Conservation (phyloP, 2,113 vertebrate genomes). For the Cervus canadensis region DNA sequence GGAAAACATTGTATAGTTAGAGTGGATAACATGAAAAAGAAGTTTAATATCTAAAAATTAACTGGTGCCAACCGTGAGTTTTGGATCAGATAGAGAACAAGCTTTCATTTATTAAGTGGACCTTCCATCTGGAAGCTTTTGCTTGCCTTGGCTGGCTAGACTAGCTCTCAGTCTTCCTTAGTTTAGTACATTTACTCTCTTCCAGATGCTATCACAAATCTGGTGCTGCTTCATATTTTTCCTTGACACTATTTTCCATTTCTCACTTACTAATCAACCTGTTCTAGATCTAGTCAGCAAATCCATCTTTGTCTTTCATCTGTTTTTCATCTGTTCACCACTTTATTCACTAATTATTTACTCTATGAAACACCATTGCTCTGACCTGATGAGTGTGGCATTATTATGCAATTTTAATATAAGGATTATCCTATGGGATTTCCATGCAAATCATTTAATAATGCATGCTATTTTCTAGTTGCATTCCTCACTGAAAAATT, state of each 20-base stretch:
- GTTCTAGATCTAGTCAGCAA: background rate
- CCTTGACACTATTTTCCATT: background rate
- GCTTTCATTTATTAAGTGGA: background rate
- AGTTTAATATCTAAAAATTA: background rate
- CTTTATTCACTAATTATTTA: slow-evolving; percentile 18
- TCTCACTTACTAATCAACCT: background rate
- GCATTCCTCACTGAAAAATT: background rate
- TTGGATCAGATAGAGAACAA: background rate
- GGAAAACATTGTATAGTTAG: background rate
- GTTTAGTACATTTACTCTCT: background rate
- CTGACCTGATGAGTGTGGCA: background rate
- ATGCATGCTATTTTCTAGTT: background rate
- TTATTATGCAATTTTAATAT: background rate
- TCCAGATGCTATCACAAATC: background rate
- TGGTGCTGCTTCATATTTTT: background rate
- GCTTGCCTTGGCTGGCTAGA: background rate
- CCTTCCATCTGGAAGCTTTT: background rate
- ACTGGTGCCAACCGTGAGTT: background rate
- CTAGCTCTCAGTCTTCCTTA: background rate
- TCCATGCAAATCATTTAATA: background rate
- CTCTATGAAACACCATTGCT: background rate
- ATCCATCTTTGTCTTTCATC: background rate
- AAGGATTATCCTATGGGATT: background rate
- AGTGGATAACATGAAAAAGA: background rate
- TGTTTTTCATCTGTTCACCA: background rate